phyloP scores from a whole-genome alignment of 2,113 vertebrate species.

The Clinocottus analis region DNA sequence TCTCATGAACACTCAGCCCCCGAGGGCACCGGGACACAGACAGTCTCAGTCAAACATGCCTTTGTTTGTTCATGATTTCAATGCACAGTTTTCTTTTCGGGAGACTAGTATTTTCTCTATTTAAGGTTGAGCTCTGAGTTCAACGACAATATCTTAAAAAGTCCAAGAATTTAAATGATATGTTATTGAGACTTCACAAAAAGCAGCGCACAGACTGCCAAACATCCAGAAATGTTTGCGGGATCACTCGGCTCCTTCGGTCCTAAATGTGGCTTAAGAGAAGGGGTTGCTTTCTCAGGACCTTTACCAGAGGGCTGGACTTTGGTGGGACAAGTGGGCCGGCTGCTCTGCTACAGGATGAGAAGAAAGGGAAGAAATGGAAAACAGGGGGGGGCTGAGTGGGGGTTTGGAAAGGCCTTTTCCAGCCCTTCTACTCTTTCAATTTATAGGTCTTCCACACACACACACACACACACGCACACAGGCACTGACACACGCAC shows the following conservation, averaged over 20 bases:
- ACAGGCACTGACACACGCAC: slow-evolving; percentile 44
- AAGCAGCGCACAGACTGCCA: slow-evolving; percentile 36
- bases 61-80: slow-evolving; percentile 27
- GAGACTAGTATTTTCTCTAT: slow-evolving; percentile 20
- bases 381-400: slow-evolving; percentile 45
- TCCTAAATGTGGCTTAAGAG: slow-evolving; percentile 58
- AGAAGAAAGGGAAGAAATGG: slow-evolving; percentile 41
- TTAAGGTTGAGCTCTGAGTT: slow-evolving; percentile 28
- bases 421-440: slow-evolving; percentile 65
- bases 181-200: slow-evolving; percentile 51
- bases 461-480: slow-evolving; percentile 49
- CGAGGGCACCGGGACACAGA: not conserved
- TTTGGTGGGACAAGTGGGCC: slow-evolving; percentile 50
- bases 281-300: slow-evolving; percentile 71
- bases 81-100: not conserved
- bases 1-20: not conserved
- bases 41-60: not conserved
- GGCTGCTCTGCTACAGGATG: slow-evolving; percentile 51
- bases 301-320: slow-evolving; percentile 62
- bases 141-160: slow-evolving; percentile 56
- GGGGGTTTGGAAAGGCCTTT: slow-evolving; percentile 49
- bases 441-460: slow-evolving; percentile 69
- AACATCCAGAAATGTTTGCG: slow-evolving; percentile 71
- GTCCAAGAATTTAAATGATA: slow-evolving; percentile 75
- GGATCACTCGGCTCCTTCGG: slow-evolving; percentile 57